Evolutionary conservation across 1,140 invertebrate species (phyloP).

Genomic region (Conus betulinus): DNA sequence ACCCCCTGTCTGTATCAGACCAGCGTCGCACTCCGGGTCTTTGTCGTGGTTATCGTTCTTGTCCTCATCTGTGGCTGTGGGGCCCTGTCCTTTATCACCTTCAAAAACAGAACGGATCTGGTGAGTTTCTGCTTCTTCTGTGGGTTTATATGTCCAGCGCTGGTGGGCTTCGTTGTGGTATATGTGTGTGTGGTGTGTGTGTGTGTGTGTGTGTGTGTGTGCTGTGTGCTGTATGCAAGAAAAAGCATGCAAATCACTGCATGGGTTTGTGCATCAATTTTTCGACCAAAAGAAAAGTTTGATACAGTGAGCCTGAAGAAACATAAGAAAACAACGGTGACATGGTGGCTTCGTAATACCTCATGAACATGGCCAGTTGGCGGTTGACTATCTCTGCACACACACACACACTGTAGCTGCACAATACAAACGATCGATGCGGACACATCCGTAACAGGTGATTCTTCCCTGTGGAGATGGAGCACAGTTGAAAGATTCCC

Average conservation of each 20-base stretch:
- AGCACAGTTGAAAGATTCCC: too few species aligned
- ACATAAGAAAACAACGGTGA: background rate
- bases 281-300: background rate
- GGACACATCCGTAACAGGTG: too few species aligned
- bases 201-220: background rate
- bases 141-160: too few species aligned
- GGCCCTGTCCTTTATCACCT: conserved; percentile 85
- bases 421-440: too few species aligned
- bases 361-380: background rate
- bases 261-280: background rate
- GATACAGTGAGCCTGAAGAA: background rate
- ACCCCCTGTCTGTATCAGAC: conserved; percentile 89
- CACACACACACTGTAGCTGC: too few species aligned
- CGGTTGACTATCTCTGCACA: background rate
- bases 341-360: background rate
- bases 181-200: background rate
- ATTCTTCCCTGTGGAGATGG: too few species aligned
- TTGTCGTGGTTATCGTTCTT: conserved; percentile 86
- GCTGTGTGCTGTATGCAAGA: background rate
- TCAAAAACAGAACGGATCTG: conserved; percentile 79
- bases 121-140: conserved; percentile 43
- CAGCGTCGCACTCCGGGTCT: conserved; percentile 90
- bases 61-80: conserved; percentile 86
- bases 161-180: background rate
- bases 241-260: background rate